These are phyloP conservation scores for Chauna torquata DNA, from an alignment of 2,113 vertebrate genomes.

Conservation along the genomic window DNA sequence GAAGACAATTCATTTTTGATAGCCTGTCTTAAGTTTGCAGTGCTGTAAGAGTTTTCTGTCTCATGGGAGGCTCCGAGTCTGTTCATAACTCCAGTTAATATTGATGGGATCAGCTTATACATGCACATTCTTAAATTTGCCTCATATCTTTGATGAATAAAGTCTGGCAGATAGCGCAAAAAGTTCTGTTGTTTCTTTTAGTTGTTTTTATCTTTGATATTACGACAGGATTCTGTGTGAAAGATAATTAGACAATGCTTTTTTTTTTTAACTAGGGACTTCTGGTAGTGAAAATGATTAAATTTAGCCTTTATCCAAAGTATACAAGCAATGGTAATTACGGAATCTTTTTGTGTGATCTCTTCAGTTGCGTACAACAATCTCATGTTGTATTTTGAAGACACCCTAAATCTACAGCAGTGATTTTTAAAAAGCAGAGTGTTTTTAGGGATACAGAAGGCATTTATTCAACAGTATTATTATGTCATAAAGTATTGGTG, in stretches of 20 bases:
- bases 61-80: background rate
- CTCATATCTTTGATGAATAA: background rate
- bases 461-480: background rate
- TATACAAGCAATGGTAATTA: background rate
- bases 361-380: background rate
- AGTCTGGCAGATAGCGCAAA: background rate
- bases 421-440: background rate
- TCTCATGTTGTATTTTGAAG: background rate
- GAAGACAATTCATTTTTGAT: background rate
- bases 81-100: background rate
- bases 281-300: background rate
- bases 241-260: background rate
- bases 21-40: background rate
- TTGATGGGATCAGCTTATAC: background rate
- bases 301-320: background rate
- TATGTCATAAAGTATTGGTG: background rate
- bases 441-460: background rate
- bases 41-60: background rate
- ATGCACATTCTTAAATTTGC: background rate
- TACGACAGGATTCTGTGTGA: background rate
- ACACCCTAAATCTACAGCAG: background rate
- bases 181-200: background rate
- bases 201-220: background rate
- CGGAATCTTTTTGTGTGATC: background rate
- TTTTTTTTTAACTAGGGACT: background rate